These are phyloP conservation scores for Philonicus albiceps DNA, from an alignment of 2,888 invertebrate genomes.

Conservation along the genomic window DNA sequence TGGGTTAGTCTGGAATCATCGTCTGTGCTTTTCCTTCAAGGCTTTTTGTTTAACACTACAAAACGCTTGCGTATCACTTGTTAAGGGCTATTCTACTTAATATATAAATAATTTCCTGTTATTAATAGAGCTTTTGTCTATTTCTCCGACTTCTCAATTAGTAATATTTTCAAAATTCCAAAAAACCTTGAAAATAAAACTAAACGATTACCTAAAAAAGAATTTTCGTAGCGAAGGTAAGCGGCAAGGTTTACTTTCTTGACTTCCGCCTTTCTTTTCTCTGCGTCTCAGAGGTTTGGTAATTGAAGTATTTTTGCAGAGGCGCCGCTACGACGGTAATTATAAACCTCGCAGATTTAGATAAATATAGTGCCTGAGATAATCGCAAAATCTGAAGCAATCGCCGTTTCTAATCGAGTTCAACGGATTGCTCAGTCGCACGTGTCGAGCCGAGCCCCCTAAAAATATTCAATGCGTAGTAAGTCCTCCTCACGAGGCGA, in stretches of 20 bases:
- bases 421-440: not conserved
- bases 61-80: too few relatives aligned
- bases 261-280: not conserved
- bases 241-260: not conserved
- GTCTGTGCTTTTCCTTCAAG: too few relatives aligned
- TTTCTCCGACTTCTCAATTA: not conserved
- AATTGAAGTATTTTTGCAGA: too few relatives aligned
- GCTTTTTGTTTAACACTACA: too few relatives aligned
- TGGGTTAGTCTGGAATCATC: too few relatives aligned
- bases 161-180: not conserved
- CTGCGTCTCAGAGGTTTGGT: not conserved
- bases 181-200: not conserved
- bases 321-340: not conserved
- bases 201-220: not conserved
- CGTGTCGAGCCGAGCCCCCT: not conserved
- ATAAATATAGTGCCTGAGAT: not conserved
- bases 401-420: not conserved
- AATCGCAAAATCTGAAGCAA: not conserved
- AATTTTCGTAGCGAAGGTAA: not conserved
- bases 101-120: too few relatives aligned
- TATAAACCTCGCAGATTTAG: not conserved
- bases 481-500: not conserved
- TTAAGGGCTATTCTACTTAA: too few relatives aligned
- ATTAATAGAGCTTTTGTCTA: too few relatives aligned
- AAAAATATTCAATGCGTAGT: not conserved